Base-by-base conservation (phyloP, 2,888 invertebrate genomes). In the Adelphocoris suturalis region DNA sequence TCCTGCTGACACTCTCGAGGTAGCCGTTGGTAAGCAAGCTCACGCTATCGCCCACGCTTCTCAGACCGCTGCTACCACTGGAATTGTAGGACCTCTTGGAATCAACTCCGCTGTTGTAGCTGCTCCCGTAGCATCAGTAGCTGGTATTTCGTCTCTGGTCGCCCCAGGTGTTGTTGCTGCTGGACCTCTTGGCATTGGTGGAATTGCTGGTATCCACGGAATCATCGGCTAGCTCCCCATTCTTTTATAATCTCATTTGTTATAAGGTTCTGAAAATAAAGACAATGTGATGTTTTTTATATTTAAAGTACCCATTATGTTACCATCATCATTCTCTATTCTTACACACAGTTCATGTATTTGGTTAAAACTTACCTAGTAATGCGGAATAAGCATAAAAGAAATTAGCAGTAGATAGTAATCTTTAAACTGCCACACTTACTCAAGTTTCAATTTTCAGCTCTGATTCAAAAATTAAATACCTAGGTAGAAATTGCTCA, bases 11-110 rank as follows among this genome's bases (percentile, higher is more conserved):
- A 92, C 92, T 92, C 93, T 92, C 91, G 93, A 92, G 92, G 93
- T 93, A 91, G 92, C 93, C 92, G 93, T 92, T 92, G 92, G 92
- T 85, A 91, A 91, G 90, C 92, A 92, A 80, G 92, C 92, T 68
- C 92, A 93, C 92, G 93, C 93, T 93, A 93, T 93, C 93, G 94
- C 93, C 86, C 93, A 93, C 92, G 91, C 85, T 27, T 80, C 48
- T 75, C 92, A 92, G 92, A 92, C 92, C 86, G 92, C 92, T 75
- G 37, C 48, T 52, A 85, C 89, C 52, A 14, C 81, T 19, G 84
- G 84, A 19, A 19, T 75, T 46, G 68, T 19, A 11, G 68, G 68
- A 68, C 80, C 75, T 27, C n/a, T 46, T 37, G 92, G 92, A 84
- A 91, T 91, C 88, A 92, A 92, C 85, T 92, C 92, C 81, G 92